Percentiles rank a stretch among this genome's conserved stretches.
Evolutionary conservation across 92 coral and sea anemone species (phyloP).

Genomic region (Diadumene lineata): DNA sequence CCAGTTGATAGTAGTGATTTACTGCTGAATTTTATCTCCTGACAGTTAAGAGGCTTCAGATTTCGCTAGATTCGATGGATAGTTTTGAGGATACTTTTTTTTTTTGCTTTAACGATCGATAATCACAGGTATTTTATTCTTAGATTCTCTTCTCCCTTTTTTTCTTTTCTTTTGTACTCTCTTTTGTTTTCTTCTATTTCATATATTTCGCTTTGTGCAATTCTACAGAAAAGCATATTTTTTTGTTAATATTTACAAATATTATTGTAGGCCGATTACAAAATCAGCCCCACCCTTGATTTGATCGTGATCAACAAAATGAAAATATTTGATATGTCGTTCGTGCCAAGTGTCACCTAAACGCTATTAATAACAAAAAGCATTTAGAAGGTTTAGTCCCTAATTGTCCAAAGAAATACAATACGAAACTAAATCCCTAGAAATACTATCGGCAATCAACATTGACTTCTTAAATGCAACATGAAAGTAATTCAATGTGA

Average conservation of each 20-base stretch:
- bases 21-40: not conserved
- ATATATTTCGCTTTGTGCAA: too few species aligned
- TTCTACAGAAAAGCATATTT: too few species aligned
- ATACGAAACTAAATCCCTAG: constrained; percentile 25
- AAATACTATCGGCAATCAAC: not conserved
- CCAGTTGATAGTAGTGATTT: not conserved
- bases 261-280: too few species aligned
- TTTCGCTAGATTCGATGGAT: not conserved
- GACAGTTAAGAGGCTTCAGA: not conserved
- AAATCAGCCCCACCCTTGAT: not conserved
- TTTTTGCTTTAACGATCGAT: too few species aligned
- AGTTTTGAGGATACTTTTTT: not conserved
- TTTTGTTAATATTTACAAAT: too few species aligned
- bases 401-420: constrained; percentile 14
- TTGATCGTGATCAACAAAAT: not conserved
- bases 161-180: not conserved
- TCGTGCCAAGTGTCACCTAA: not conserved
- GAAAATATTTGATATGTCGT: too few species aligned
- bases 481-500: constrained; percentile 26
- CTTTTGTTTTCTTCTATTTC: not conserved
- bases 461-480: constrained; percentile 8
- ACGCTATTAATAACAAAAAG: not conserved
- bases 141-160: not conserved
- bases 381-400: not conserved
- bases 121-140: not conserved